phyloP scores from a whole-genome alignment of 2,888 invertebrate genomes.

The Drosophila aldrichi region DNA sequence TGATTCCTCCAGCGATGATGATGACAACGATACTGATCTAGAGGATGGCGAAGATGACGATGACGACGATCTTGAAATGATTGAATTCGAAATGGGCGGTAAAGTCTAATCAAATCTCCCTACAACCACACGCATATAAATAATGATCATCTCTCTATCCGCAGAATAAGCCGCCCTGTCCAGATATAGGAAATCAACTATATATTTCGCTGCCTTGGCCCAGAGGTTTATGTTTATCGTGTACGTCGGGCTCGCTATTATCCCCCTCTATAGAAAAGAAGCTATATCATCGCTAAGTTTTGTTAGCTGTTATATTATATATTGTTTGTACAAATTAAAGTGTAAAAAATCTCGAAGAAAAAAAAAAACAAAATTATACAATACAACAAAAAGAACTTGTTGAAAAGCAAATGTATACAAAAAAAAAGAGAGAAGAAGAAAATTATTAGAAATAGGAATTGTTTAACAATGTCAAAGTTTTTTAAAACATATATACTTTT shows the following conservation, averaged over 20 bases:
- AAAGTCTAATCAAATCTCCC: conserved; percentile 26
- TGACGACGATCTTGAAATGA: conserved; percentile 40
- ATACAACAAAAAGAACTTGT: conserved; percentile 20
- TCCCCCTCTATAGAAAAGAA: conserved; percentile 13
- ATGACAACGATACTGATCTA: conserved; percentile 63
- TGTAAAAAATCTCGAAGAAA: conserved; percentile 12
- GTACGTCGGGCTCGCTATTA: not conserved
- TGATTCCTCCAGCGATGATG: conserved; percentile 56
- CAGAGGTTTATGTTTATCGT: not conserved
- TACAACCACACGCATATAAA: conserved; percentile 7
- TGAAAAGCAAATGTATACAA: conserved; percentile 44
- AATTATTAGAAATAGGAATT: conserved; percentile 42
- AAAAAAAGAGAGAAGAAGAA: conserved; percentile 23
- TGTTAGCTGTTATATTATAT: conserved; percentile 60
- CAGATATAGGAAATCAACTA: not conserved
- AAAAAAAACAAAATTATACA: not conserved
- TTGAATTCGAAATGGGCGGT: conserved; percentile 56
- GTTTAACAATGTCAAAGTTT: conserved; percentile 66
- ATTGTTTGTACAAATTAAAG: conserved; percentile 51
- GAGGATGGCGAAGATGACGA: conserved; percentile 49
- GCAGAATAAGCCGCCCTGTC: conserved; percentile 48
- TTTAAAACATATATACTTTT: conserved; percentile 52
- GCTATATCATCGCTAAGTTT: conserved; percentile 28
- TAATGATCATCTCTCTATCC: conserved; percentile 18
- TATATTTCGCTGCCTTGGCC: conserved; percentile 6